Percentiles rank a stretch among this genome's conserved stretches.
Conservation (phyloP, 2,888 invertebrate genomes). For the Cephonodes hylas region DNA sequence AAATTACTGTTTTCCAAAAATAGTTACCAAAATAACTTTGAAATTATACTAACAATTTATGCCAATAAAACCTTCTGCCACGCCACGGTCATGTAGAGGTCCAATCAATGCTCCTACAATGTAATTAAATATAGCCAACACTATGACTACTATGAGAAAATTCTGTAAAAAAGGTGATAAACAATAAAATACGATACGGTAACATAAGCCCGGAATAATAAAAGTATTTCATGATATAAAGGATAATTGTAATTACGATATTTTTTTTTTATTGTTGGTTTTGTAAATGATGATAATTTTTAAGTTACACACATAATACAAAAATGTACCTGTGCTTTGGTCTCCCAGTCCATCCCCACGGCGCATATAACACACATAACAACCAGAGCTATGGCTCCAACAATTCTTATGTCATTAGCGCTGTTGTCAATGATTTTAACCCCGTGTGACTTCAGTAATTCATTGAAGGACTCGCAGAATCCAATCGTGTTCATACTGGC, state of each 20-base stretch:
- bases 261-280: too few species aligned
- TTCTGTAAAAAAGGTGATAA: conserved; percentile 76
- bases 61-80: conserved; percentile 89
- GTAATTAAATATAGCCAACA: conserved; percentile 91
- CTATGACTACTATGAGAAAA: conserved; percentile 88
- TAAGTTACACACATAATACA: neutral
- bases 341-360: conserved; percentile 97
- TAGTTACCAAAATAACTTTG: too few species aligned
- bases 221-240: too few species aligned
- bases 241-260: too few species aligned
- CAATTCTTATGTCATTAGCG: conserved; percentile 89
- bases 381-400: conserved; percentile 88
- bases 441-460: conserved; percentile 82
- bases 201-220: too few species aligned
- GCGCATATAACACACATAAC: conserved; percentile 92
- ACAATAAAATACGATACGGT: too few species aligned
- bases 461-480: conserved; percentile 95
- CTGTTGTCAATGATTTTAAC: conserved; percentile 86
- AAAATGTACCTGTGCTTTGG: conserved; percentile 85
- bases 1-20: too few species aligned
- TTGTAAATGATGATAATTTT: too few species aligned
- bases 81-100: conserved; percentile 74
- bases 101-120: conserved; percentile 90
- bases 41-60: conserved; percentile 83
- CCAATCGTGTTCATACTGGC: conserved; percentile 98